phyloP scores from a whole-genome alignment of 2,888 invertebrate species.

The Proisotoma minuta region DNA sequence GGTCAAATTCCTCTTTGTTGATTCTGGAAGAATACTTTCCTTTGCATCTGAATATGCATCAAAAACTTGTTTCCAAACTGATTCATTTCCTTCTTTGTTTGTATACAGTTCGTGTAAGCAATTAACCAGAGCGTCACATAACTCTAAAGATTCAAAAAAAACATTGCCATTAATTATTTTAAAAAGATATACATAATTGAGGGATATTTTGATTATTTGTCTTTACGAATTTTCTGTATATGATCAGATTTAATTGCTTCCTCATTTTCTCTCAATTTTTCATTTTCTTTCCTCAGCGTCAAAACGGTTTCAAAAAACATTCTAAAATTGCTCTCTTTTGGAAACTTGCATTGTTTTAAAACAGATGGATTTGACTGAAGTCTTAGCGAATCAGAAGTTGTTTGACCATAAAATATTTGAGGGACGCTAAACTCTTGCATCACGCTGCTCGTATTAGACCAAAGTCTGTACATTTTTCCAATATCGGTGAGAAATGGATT shows the following conservation, averaged over 20 bases:
- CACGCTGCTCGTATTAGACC: neutral
- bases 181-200: no score
- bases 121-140: neutral
- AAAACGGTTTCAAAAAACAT: neutral
- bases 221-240: neutral
- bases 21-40: no score
- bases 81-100: neutral
- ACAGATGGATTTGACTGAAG: no score
- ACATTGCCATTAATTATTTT: no score
- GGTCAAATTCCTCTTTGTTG: no score
- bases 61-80: neutral
- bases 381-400: no score
- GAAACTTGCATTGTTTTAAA: no score
- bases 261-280: neutral
- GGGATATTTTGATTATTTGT: no score
- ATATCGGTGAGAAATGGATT: neutral
- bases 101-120: neutral
- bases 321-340: no score
- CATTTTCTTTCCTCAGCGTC: no score
- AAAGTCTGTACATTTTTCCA: neutral
- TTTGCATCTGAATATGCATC: neutral
- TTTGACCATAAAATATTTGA: no score
- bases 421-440: neutral
- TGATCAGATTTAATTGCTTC: neutral
- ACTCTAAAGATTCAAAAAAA: neutral